phyloP scores from a whole-genome alignment of 2,888 invertebrate genomes.

The Dascillus cervinus region DNA sequence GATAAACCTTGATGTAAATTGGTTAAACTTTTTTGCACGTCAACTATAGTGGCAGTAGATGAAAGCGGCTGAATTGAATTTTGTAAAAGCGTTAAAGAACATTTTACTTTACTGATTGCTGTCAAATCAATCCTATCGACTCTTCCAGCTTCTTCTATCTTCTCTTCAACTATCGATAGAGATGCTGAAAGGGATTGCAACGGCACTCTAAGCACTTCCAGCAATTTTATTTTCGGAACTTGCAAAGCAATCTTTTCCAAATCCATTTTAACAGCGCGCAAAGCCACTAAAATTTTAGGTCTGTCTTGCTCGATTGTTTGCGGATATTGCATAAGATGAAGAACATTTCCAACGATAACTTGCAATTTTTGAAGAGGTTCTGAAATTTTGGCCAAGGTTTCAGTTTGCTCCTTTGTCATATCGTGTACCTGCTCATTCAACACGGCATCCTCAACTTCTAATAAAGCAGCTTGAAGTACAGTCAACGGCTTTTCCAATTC shows the following conservation, averaged over 20 bases:
- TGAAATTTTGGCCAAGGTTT: constrained; percentile 12
- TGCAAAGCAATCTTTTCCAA: neutral
- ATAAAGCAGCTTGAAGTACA: constrained; percentile 5
- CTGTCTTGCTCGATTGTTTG: constrained; percentile 3
- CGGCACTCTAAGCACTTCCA: neutral
- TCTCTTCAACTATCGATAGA: neutral
- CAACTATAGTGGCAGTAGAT: no score
- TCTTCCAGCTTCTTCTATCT: neutral
- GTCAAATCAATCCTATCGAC: no score
- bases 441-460: neutral
- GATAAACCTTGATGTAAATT: constrained; percentile 8
- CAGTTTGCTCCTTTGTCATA: neutral
- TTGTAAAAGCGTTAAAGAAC: no score
- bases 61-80: no score
- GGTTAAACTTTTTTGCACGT: no score
- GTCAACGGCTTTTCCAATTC: constrained; percentile 3
- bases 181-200: neutral
- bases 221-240: neutral
- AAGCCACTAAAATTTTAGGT: neutral
- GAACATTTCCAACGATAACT: no score
- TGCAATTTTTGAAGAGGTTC: constrained; percentile 14
- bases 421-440: neutral
- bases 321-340: no score
- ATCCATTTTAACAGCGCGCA: constrained; percentile 1
- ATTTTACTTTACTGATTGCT: no score